These are phyloP conservation scores for Hyaena hyaena DNA, from an alignment of 2,113 vertebrate species.

Conservation along the genomic window DNA sequence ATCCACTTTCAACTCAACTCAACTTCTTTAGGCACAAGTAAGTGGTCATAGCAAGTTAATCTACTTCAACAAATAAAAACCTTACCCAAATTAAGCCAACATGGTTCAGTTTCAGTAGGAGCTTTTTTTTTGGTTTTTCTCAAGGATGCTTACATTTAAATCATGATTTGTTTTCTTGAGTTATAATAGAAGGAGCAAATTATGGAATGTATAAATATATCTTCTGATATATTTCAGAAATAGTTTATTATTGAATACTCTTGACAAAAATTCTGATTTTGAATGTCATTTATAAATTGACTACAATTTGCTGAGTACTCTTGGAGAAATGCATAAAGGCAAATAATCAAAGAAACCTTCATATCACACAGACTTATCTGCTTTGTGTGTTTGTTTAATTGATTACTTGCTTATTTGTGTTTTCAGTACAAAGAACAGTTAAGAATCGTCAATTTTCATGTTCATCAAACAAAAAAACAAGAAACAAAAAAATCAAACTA, in stretches of 20 bases:
- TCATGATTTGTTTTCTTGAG: background rate
- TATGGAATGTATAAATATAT: background rate
- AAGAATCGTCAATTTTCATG: background rate
- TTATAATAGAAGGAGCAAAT: background rate
- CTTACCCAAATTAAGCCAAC: background rate
- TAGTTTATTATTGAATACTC: background rate
- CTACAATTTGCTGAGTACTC: background rate
- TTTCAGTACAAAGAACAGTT: background rate
- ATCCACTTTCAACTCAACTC: background rate
- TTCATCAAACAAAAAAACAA: background rate
- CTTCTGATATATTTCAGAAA: background rate
- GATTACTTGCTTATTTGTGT: background rate
- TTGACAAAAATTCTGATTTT: constrained; percentile 15
- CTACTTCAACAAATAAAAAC: background rate
- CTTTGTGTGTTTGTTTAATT: background rate
- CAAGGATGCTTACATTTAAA: background rate
- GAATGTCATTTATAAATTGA: background rate
- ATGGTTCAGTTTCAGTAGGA: background rate
- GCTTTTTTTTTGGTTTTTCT: background rate
- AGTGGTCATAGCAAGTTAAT: background rate
- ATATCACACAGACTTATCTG: background rate
- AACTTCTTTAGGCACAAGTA: background rate
- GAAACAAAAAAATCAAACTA: background rate
- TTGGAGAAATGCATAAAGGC: background rate
- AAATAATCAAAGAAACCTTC: background rate